Base-by-base conservation (phyloP, 2,113 vertebrate species). In the Dolichallabes microphthalmus region DNA sequence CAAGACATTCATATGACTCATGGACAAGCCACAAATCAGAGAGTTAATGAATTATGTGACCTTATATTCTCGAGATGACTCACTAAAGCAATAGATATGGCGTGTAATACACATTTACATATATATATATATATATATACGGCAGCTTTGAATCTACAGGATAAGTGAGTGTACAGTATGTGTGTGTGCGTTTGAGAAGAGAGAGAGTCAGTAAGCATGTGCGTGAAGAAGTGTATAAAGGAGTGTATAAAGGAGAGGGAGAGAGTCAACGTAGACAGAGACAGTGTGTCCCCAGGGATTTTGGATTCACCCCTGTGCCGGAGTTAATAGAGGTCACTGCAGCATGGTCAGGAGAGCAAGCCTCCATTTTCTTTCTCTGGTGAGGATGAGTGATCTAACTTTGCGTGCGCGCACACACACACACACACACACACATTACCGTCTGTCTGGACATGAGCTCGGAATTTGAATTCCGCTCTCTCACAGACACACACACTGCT, bases 251-350 rank as follows among this genome's bases (percentile, higher is more conserved):
- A 64, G 32, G 53, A 79, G 55, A 22, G 75, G 55, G 50, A 25
- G 50, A 80, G 39, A 53, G 60, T 76, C 68, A 61, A 45, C 58
- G 74, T 55, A 83, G 57, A 78, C 57, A 53, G 66, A 74, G 63
- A 75, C 35, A 78, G 60, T 80, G 55, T 74, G 68, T 85, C 85
- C 63, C 80, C 84, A 45, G 57, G 63, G 86, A 63, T 74, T 85
- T 80, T 80, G 85, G 85, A 87, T 88, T 90, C 87, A 87, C 86
- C 87, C 80, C 80, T 76, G 66, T 74, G 66, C 83, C 35, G 58
- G 73, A 86, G 85, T 88, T 90, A 89, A 89, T 86, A 88, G 88
- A 86, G 86, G 86, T 88, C 83, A 84, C 76, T 84, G 85, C 66
- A 52, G 78, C 81, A 32, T 82, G 89, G 88, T 84, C 86, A 84